Base-by-base conservation (phyloP, 2,888 invertebrate species). In the Epirrita christyi region DNA sequence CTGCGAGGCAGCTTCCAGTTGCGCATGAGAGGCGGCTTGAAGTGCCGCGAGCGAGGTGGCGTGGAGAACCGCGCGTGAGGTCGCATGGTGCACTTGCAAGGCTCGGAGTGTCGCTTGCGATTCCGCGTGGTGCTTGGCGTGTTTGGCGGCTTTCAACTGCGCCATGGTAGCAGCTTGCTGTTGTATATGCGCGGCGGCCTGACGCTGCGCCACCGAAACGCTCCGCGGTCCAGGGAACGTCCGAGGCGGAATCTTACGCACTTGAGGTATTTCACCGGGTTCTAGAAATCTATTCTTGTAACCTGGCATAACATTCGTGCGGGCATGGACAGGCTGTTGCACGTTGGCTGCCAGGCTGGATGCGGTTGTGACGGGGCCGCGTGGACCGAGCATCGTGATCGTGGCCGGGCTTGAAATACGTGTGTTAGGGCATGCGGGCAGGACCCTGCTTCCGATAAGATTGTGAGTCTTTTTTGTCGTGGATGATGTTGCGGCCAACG, bases 141-240 rank as follows among this genome's bases (percentile, higher is more conserved):
- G 60, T 5, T 37, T 11, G 6, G 59, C 21, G 7, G 47, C 40
- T 34, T 55, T 55, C 40, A 21, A 5, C 34, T 51, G 38, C 21
- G 55, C 38, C 15, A 21, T 21, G 4, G 21, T 21, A 4, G 32
- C 6, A 6, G 27, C 38, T 29, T 40, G 32, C 5, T 47, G 51
- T 29, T 41, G 34, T 15, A 28, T 28, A 6, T 14, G 28, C 15
- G 43, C 29, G 0, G 37, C 36, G 14, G 55, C 40, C 13, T 37
- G 55, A 10, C 66, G 52, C 32, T 55, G 55, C 6, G 52, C 42
- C 11, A 43, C 14, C 9, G 60, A 36, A 32, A 56, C 46, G 0
- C 45, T 61, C 11, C 62, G 60, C 37, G 64, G 60, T 0, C 57
- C 66, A 6, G 62, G 61, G 29, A 61, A 64, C n/a, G 60, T 59